A percentile compares a stretch with the other conserved stretches of the same genome.
These are phyloP conservation scores for Melanotaenia maccullochi DNA, from an alignment of 2,797 vertebrate species.

Conservation along the genomic window DNA sequence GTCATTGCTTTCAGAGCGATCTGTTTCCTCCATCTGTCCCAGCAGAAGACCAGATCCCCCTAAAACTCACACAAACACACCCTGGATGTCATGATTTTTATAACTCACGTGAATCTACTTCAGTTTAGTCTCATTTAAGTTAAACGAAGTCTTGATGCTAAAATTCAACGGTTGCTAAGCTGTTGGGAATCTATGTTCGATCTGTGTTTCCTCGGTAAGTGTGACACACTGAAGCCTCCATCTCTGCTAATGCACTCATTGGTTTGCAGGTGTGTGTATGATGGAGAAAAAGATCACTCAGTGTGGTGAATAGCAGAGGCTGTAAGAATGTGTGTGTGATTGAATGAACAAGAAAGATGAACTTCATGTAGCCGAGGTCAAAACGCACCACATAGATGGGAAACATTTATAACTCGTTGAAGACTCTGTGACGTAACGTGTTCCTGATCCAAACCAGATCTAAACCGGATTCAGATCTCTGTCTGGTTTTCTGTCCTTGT, in stretches of 20 bases:
- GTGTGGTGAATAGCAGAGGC: neutral
- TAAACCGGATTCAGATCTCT: no score
- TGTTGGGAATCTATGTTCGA: no score
- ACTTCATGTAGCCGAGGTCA: no score
- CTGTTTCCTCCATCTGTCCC: slow-evolving; percentile 61
- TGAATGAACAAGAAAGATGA: neutral
- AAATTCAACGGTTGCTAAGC: no score
- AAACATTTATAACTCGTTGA: neutral
- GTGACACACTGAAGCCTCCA: neutral
- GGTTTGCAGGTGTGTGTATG: neutral
- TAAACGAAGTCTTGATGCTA: no score
- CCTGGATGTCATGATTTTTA: no score
- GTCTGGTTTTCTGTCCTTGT: no score
- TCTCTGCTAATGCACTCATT: neutral
- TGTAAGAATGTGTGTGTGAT: neutral
- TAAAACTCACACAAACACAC: neutral
- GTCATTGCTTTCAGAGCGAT: slow-evolving; percentile 37
- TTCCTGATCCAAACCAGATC: neutral
- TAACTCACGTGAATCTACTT: no score
- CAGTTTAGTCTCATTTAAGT: no score
- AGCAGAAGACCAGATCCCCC: slow-evolving; percentile 35
- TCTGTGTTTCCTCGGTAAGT: neutral
- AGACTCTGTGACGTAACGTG: neutral
- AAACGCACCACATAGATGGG: no score
- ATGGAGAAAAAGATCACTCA: neutral